Conservation (phyloP, 2,113 vertebrate species). For the Pelobates fuscus region DNA sequence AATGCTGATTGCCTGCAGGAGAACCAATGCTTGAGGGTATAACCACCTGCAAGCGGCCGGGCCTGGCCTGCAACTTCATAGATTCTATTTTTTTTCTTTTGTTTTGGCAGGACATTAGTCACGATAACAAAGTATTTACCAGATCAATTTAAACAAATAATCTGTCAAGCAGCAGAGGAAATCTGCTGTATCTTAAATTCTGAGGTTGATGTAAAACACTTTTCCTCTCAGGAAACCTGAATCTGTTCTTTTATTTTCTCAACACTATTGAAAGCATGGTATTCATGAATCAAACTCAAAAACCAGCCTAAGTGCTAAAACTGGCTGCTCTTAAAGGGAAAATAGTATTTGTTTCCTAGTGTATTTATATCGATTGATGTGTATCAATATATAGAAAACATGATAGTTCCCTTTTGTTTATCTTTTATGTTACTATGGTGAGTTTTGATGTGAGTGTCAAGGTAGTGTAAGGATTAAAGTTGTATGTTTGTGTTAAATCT, state of each 20-base stretch:
- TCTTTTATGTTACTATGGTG: no score
- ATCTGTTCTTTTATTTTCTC: constrained; percentile 11
- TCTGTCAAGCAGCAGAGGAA: constrained; percentile 62
- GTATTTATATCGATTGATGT: no score
- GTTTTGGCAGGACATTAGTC: constrained; percentile 62
- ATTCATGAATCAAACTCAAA: background rate
- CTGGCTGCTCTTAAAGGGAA: no score
- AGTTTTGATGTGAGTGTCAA: no score
- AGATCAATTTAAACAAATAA: constrained; percentile 67
- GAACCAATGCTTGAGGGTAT: constrained; percentile 49
- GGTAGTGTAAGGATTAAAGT: no score
- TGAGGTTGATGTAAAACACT: constrained; percentile 53
- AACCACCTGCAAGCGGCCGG: constrained; percentile 64
- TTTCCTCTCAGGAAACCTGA: constrained; percentile 52
- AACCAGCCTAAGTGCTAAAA: background rate
- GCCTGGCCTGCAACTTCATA: constrained; percentile 51
- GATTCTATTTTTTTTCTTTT: constrained; percentile 38
- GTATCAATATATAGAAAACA: no score
- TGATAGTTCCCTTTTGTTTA: no score
- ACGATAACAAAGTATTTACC: constrained; percentile 61
- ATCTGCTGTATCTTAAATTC: constrained; percentile 65
- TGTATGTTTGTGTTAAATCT: no score
- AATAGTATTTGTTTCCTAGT: no score
- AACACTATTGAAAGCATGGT: background rate
- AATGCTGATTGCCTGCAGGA: constrained; percentile 52